Conservation (phyloP, 1,140 invertebrate species). For the Scylla paramamosain region DNA sequence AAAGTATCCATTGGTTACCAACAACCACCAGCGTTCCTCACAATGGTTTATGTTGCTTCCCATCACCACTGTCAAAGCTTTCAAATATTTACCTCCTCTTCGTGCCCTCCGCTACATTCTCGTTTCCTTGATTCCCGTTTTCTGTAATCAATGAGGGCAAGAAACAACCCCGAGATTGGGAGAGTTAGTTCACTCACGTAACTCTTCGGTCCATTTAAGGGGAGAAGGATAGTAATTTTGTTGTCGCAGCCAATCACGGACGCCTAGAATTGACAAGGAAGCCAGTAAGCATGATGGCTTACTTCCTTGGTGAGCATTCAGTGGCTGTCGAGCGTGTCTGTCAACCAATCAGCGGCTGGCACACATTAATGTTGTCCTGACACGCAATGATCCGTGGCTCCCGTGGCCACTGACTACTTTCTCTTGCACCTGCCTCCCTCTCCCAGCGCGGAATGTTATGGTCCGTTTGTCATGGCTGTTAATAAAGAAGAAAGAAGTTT, state of each 20-base stretch:
- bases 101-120: not conserved
- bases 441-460: not conserved
- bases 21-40: not conserved
- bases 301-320: not conserved
- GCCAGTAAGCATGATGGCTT: not conserved
- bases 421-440: not conserved
- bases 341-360: conserved; percentile 42
- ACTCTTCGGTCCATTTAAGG: not conserved
- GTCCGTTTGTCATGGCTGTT: conserved; percentile 14
- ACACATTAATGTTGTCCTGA: conserved; percentile 18
- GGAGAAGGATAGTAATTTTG: not conserved
- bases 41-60: not conserved
- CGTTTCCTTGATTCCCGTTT: not conserved
- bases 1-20: not conserved
- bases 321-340: conserved; percentile 17
- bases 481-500: not conserved
- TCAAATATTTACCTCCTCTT: not conserved
- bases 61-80: not conserved
- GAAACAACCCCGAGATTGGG: not conserved
- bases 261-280: not conserved
- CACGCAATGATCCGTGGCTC: not conserved
- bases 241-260: not conserved
- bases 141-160: not conserved
- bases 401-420: not conserved
- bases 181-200: not conserved